phyloP scores from a whole-genome alignment of 2,797 vertebrate genomes.

The Loriculus beryllinus region DNA sequence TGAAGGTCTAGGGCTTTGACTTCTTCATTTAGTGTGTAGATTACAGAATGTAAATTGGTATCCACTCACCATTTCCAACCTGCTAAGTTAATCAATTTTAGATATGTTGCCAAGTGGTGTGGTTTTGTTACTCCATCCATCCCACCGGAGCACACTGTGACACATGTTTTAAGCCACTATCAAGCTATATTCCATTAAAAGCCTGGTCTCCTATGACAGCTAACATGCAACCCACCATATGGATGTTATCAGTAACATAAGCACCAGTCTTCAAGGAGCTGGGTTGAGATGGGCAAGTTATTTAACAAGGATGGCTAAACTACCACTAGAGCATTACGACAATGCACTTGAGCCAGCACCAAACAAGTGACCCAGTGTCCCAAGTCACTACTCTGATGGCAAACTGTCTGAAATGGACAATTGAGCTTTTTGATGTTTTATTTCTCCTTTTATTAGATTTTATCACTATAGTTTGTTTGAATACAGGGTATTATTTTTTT shows the following conservation, averaged over 20 bases:
- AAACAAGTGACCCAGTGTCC: background rate
- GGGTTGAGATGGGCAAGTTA: background rate
- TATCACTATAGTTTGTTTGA: background rate
- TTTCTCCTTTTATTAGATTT: conserved; percentile 34
- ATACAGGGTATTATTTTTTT: background rate
- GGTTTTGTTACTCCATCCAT: background rate
- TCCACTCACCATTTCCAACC: background rate
- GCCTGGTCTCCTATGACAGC: background rate
- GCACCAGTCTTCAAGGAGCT: background rate
- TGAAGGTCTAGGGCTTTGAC: background rate
- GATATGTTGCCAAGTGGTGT: accelerated
- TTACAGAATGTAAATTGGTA: background rate
- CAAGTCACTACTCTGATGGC: background rate
- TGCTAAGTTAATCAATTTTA: background rate
- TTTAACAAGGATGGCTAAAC: background rate
- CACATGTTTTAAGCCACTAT: accelerated
- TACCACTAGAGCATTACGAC: background rate
- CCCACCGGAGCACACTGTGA: background rate
- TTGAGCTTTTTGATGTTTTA: conserved; percentile 35
- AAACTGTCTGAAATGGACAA: background rate
- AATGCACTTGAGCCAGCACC: background rate
- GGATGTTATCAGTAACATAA: background rate
- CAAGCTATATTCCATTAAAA: background rate
- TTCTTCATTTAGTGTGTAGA: accelerated
- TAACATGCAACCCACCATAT: accelerated